phyloP scores from a whole-genome alignment of 2,797 vertebrate genomes.

The Heliangelus exortis region DNA sequence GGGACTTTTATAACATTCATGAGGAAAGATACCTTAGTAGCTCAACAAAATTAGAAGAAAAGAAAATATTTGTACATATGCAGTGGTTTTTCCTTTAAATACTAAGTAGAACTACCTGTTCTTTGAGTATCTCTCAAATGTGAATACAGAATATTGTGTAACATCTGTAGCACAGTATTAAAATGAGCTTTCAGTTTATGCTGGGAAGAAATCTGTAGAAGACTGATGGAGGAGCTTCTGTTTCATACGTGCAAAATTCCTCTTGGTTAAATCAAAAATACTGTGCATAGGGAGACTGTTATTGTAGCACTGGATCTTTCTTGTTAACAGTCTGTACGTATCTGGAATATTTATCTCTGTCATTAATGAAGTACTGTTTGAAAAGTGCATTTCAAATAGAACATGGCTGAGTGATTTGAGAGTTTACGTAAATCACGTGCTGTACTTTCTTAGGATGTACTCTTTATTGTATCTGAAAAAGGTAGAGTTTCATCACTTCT shows the following conservation, averaged over 20 bases:
- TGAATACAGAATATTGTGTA: background rate
- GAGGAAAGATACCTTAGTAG: background rate
- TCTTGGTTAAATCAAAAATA: background rate
- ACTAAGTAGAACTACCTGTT: slow-evolving; percentile 14
- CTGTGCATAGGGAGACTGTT: background rate
- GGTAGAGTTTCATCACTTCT: background rate
- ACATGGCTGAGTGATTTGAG: background rate
- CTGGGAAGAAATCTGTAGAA: background rate
- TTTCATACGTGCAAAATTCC: background rate
- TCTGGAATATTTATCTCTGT: background rate
- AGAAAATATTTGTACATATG: background rate
- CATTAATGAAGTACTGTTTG: background rate
- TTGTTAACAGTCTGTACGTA: background rate
- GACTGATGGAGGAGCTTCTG: background rate
- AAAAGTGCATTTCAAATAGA: background rate
- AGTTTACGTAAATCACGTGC: background rate
- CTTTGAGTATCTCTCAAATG: background rate
- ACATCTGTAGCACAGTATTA: background rate
- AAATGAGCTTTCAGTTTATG: background rate
- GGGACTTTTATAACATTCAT: background rate
- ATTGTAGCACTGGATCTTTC: background rate
- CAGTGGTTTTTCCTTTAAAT: background rate
- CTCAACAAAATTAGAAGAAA: background rate
- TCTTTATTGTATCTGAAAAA: slow-evolving; percentile 28
- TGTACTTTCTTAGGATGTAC: background rate